Evolutionary conservation across 2,113 vertebrate genomes (phyloP).

Genomic region (Gila orcuttii): DNA sequence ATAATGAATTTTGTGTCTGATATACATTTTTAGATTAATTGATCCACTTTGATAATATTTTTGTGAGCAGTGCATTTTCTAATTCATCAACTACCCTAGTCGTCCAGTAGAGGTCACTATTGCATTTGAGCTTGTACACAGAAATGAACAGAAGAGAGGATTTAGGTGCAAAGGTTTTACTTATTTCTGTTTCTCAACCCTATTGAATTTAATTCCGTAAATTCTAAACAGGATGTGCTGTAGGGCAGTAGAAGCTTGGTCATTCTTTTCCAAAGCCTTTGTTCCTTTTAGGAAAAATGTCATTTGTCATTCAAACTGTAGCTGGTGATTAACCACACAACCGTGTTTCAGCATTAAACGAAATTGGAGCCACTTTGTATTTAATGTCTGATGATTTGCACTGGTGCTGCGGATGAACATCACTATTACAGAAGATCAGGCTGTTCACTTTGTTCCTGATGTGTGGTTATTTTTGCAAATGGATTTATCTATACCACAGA

Average conservation of each 20-base stretch:
- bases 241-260: slow-evolving; percentile 25
- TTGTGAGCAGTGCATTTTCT: background rate
- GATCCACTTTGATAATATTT: background rate
- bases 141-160: slow-evolving; percentile 28
- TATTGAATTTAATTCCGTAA: slow-evolving; percentile 33
- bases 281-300: slow-evolving; percentile 39
- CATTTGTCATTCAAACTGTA: slow-evolving; percentile 28
- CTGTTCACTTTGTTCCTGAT: background rate
- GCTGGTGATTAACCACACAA: slow-evolving; percentile 41
- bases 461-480: background rate
- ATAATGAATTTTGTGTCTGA: background rate
- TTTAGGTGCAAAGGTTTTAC: slow-evolving; percentile 25
- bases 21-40: background rate
- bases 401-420: background rate
- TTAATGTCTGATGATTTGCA: slow-evolving; percentile 30
- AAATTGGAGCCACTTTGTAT: background rate
- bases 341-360: slow-evolving; percentile 24
- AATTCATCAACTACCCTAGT: background rate
- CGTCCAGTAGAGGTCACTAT: slow-evolving; percentile 54
- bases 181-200: slow-evolving; percentile 22
- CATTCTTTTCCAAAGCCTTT: slow-evolving; percentile 22
- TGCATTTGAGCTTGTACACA: slow-evolving; percentile 38
- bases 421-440: background rate
- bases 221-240: slow-evolving; percentile 19
- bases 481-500: background rate